Base-by-base conservation (phyloP, 2,888 invertebrate genomes). In the Thysanoteuthis rhombus region DNA sequence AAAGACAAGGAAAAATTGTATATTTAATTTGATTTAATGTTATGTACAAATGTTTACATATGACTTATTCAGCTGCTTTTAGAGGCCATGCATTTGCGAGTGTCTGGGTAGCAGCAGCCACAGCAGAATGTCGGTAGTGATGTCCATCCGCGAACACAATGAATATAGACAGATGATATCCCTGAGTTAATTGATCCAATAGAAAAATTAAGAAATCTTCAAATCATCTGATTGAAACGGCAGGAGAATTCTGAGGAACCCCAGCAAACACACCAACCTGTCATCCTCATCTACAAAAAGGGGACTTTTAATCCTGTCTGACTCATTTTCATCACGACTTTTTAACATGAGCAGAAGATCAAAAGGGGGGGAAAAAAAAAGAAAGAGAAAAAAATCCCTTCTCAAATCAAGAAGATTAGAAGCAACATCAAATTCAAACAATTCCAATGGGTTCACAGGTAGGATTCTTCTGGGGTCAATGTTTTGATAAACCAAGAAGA, bases 101-200 rank as follows among this genome's bases (percentile, higher is more conserved):
- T 52, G 52, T 2, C 22, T 52, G 25, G 52, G 47, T 8, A 12
- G 42, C 42, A 52, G 58, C n/a, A 75, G 75, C 75, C 22, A 22
- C 75, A 75, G 75, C n/a, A 75, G n/a, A 75, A 75, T n/a, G 75
- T 75, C 36, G 75, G 75, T 75, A 75, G 36, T 75, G 75, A 75
- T n/a, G n/a, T 75, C 10, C n/a, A 4, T 75, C n/a, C n/a, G 19
- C 6, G n/a, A n/a, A 75, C n/a, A 42, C 40, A 40, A 92, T 92
- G 92, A 92, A 45, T 92, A 92, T 92, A 40, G 19, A 92, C 92
- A 92, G 40, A 92, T 92, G 92, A 92, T 40, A 45, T 92, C 92
- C 92, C 92, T 92, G 92, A 92, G 92, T 42, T 42, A 25, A 42
- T n/a, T 92, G 42, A 45, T 39, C 40, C n/a, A 39, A 32, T 45